Percentiles rank a stretch among this genome's conserved stretches.
Evolutionary conservation across 1,140 invertebrate genomes (phyloP).

Genomic region (Tetranychus urticae): DNA sequence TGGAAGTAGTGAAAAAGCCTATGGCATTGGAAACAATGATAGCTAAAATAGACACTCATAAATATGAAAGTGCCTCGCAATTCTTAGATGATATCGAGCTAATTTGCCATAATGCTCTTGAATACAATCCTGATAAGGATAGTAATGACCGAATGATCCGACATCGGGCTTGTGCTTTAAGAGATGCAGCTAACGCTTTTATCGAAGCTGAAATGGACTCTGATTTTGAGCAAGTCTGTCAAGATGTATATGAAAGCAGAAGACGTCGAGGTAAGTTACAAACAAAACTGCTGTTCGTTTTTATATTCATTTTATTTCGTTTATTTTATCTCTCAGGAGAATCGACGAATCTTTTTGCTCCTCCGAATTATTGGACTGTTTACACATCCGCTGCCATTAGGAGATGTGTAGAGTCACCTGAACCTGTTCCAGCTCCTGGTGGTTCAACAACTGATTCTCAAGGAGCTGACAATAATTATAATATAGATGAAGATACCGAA

Average conservation of each 20-base stretch:
- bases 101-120: constrained; percentile 62
- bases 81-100: constrained; percentile 67
- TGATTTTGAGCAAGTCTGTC: constrained; percentile 64
- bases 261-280: constrained; percentile 16
- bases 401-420: background rate
- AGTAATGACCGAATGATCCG: constrained; percentile 31
- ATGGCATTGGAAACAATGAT: constrained; percentile 88
- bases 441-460: background rate
- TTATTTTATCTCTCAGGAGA: background rate
- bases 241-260: constrained; percentile 31
- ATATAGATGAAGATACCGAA: background rate
- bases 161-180: constrained; percentile 58
- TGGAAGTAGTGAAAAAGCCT: constrained; percentile 55
- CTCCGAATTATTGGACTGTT: background rate
- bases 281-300: background rate
- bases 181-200: constrained; percentile 63
- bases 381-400: background rate
- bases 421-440: background rate
- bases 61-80: constrained; percentile 58
- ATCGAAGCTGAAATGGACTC: constrained; percentile 70
- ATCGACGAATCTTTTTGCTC: background rate
- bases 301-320: background rate
- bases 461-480: background rate
- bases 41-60: constrained; percentile 68
- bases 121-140: constrained; percentile 66